Conservation (phyloP, 64 coral and sea anemone species). For the Montipora foliosa region DNA sequence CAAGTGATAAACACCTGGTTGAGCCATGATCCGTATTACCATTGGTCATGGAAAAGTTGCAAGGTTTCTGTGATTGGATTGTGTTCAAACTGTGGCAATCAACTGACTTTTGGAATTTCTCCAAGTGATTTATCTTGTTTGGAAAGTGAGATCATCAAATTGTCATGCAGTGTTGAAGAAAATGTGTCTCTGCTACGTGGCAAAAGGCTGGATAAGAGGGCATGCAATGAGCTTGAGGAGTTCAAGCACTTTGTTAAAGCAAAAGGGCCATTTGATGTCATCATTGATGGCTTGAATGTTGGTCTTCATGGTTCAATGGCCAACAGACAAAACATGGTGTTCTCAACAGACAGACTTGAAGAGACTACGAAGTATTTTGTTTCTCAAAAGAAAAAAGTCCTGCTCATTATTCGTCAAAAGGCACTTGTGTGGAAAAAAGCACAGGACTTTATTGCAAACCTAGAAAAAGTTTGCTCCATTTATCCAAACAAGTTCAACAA, state of each 20-base stretch:
- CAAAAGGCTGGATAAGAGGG: constrained; percentile 14
- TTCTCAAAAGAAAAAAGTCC: constrained; percentile 61
- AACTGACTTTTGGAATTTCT: constrained; percentile 38
- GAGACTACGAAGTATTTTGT: constrained; percentile 32
- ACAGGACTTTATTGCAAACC: constrained; percentile 28
- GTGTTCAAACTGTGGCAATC: constrained; percentile 65
- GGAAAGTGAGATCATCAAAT: constrained; percentile 60
- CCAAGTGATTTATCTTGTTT: constrained; percentile 42
- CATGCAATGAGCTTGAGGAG: constrained; percentile 20
- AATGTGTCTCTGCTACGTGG: background rate
- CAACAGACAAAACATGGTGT: constrained; percentile 51
- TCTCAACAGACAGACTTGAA: constrained; percentile 57
- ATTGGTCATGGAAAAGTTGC: constrained; percentile 71
- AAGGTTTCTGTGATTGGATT: constrained; percentile 43
- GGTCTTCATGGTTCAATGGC: constrained; percentile 51
- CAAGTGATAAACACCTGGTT: constrained; percentile 57
- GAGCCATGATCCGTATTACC: constrained; percentile 46
- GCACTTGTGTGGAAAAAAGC: constrained; percentile 47
- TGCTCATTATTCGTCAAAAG: constrained; percentile 63
- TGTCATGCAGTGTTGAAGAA: constrained; percentile 1
- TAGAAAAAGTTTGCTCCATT: constrained; percentile 66
- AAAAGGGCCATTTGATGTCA: constrained; percentile 83
- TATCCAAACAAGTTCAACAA: constrained; percentile 47
- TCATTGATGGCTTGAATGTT: constrained; percentile 91
- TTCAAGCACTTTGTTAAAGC: constrained; percentile 47